A percentile compares a stretch with the other conserved stretches of the same genome.
Conservation (phyloP, 2,113 vertebrate species). For the Trichechus manatus region DNA sequence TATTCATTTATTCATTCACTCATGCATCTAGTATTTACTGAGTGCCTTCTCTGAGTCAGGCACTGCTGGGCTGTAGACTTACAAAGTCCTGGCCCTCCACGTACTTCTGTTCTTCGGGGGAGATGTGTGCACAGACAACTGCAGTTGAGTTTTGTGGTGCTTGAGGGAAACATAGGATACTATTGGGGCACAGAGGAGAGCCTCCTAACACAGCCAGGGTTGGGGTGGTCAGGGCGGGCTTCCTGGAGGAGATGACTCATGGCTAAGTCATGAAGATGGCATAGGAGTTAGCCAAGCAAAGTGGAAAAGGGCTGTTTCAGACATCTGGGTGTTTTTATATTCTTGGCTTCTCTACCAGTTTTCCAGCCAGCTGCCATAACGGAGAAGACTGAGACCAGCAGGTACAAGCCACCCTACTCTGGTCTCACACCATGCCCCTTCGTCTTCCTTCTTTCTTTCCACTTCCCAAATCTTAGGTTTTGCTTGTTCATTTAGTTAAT, state of each 20-base stretch:
- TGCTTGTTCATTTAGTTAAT: background rate
- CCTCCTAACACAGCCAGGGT: background rate
- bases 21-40: background rate
- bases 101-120: background rate
- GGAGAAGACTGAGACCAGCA: background rate
- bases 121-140: background rate
- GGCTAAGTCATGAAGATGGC: background rate
- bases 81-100: background rate
- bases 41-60: background rate
- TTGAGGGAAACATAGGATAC: background rate
- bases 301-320: background rate
- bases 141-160: background rate
- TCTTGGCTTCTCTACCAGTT: background rate
- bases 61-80: background rate
- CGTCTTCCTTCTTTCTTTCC: background rate
- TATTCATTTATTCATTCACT: background rate
- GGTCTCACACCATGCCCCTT: background rate
- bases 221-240: background rate
- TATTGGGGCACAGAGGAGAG: background rate
- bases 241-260: constrained; percentile 50
- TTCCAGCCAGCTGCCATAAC: background rate
- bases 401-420: background rate
- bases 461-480: background rate
- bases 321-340: background rate
- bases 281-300: background rate